phyloP scores from a whole-genome alignment of 2,888 invertebrate species.

The Campoletis raptor region DNA sequence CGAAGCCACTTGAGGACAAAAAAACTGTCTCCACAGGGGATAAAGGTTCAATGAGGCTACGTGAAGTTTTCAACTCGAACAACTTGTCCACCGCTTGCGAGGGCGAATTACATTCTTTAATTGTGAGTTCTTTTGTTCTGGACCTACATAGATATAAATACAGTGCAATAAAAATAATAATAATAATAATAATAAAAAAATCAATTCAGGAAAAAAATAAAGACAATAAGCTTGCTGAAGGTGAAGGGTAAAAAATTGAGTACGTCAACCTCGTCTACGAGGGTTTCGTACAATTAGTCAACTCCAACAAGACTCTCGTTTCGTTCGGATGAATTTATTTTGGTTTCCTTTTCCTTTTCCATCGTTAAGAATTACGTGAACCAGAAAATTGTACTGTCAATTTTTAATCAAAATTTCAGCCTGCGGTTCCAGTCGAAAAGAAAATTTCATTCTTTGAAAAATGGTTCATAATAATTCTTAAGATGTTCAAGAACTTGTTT shows the following conservation, averaged over 20 bases:
- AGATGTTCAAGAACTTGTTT: neutral
- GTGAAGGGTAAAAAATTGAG: neutral
- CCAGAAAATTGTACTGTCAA: neutral
- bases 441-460: neutral
- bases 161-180: too few species aligned
- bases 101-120: slow-evolving; percentile 31
- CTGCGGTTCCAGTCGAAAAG: neutral
- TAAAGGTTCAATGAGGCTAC: slow-evolving; percentile 23
- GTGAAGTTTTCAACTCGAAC: slow-evolving; percentile 23
- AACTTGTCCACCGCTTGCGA: slow-evolving; percentile 9
- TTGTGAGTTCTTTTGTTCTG: slow-evolving; percentile 32
- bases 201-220: neutral
- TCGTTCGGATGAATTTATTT: slow-evolving; percentile 2
- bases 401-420: neutral
- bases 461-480: neutral
- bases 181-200: too few species aligned
- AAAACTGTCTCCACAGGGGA: neutral
- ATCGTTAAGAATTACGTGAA: neutral
- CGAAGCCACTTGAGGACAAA: neutral
- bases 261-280: slow-evolving; percentile 28
- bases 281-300: slow-evolving; percentile 1
- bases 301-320: neutral
- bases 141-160: neutral
- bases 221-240: neutral
- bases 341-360: neutral